Base-by-base conservation (phyloP, 1,140 invertebrate species). In the Calycopis cecrops region DNA sequence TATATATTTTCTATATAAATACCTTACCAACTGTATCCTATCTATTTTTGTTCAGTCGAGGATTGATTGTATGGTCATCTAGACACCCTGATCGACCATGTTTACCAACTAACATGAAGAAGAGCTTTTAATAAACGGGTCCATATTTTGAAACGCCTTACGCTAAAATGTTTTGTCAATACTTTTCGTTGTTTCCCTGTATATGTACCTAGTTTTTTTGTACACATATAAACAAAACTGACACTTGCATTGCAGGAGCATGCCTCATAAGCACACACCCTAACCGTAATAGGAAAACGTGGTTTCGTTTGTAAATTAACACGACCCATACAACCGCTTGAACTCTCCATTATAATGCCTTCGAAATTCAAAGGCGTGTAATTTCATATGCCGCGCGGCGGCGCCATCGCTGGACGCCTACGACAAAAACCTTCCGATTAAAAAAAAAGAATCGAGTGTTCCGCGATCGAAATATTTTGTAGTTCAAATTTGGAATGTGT, bases 341-440 rank as follows among this genome's bases (percentile, higher is more conserved):
- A 74, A 79, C 70, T 76, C 65, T 62, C 62, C 63, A 42, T 63
- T 66, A 56, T 75, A 73, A 75, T 67, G 66, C 57, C 71, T 76
- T 69, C 57, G 63, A 71, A 67, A 59, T 72, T 67, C 58, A 60
- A 71, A 65, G 59, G 60, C 59, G 55, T 59, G 60, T 77, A 72
- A 73, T 71, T 64, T 80, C 72, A 77, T 81, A 78, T 69, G 65
- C 68, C 72, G 73, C 65, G 77, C 62, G 71, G 55, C 72, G 59
- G 68, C 80, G 73, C 73, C 73, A 68, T 69, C 63, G 73, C 42
- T 66, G 69, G 71, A 77, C 82, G 82, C 73, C 61, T 74, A 73
- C 70, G 58, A 69, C 63, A 67, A 55, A 73, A 64, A 65, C 69
- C 76, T 73, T 63, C 49, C 61, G 33, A 69, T 71, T 69, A 59